These are phyloP conservation scores for Lucilia sericata DNA, from an alignment of 1,140 invertebrate species.

Conservation along the genomic window DNA sequence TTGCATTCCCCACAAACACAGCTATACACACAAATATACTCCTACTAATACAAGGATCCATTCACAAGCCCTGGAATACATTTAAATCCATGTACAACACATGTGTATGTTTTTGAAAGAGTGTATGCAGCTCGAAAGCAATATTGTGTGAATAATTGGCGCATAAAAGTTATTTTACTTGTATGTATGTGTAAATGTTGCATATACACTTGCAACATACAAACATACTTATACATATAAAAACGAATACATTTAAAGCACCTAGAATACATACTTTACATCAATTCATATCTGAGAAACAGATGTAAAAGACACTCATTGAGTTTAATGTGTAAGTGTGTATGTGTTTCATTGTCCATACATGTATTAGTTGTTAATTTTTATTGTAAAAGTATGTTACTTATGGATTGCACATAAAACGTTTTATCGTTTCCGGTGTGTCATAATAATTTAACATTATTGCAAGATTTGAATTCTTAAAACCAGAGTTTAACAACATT, in stretches of 20 bases:
- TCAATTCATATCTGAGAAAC: slow-evolving; percentile 8
- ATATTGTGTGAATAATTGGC: slow-evolving; percentile 40
- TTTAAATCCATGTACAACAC: too few relatives aligned
- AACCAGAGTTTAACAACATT: too few relatives aligned
- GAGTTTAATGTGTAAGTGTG: neutral
- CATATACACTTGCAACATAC: neutral
- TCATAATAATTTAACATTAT: neutral
- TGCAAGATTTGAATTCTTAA: neutral
- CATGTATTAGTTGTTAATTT: neutral
- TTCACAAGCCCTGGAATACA: neutral
- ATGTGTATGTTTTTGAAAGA: too few relatives aligned
- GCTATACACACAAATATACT: too few relatives aligned
- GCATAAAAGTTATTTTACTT: slow-evolving; percentile 36
- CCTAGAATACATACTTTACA: neutral
- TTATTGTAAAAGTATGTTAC: slow-evolving; percentile 12
- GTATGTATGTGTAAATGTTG: too few relatives aligned
- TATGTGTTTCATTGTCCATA: neutral
- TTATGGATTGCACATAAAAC: neutral
- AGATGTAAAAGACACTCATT: neutral
- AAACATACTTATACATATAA: neutral
- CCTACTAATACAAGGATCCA: neutral
- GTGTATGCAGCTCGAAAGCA: slow-evolving; percentile 19
- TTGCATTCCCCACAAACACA: neutral
- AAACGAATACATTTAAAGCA: neutral
- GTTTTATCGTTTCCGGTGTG: slow-evolving; percentile 15